These are phyloP conservation scores for Notolepis coatsorum DNA, from an alignment of 2,797 vertebrate species.

Conservation along the genomic window DNA sequence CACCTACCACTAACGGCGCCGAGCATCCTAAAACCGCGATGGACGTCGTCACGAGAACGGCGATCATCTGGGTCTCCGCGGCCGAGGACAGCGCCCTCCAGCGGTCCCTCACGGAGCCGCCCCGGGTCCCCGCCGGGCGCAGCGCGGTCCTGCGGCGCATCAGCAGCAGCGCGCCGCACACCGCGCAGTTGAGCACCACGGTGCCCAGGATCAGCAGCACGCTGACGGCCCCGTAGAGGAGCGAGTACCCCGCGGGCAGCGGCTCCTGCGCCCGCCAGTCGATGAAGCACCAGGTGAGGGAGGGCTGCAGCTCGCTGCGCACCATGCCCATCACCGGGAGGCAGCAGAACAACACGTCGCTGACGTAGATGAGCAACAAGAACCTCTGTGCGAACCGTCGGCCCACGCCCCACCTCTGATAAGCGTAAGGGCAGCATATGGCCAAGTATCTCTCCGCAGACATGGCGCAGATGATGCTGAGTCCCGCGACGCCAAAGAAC, in stretches of 20 bases:
- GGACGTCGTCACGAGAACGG: conserved; percentile 93
- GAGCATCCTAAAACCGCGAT: conserved; percentile 94
- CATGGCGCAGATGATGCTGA: conserved; percentile 98
- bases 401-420: conserved; percentile 89
- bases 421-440: conserved; percentile 96
- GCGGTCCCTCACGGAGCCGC: conserved; percentile 75
- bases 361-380: conserved; percentile 87
- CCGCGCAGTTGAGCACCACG: conserved; percentile 90
- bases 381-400: conserved; percentile 88
- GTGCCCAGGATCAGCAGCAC: conserved; percentile 92
- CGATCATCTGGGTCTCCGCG: conserved; percentile 97
- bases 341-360: conserved; percentile 92
- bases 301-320: conserved; percentile 77
- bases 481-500: conserved; percentile 91
- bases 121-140: conserved; percentile 75
- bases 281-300: conserved; percentile 94
- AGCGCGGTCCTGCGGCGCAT: conserved; percentile 91
- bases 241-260: conserved; percentile 83
- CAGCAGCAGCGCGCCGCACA: conserved; percentile 91
- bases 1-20: conserved; percentile 94
- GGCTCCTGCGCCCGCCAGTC: conserved; percentile 82
- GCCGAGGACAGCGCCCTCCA: conserved; percentile 85
- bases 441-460: conserved; percentile 95
- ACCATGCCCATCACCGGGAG: conserved; percentile 91
- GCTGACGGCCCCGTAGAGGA: conserved; percentile 92